Evolutionary conservation across 2,888 invertebrate species (phyloP).

Genomic region (Aromia moschata): DNA sequence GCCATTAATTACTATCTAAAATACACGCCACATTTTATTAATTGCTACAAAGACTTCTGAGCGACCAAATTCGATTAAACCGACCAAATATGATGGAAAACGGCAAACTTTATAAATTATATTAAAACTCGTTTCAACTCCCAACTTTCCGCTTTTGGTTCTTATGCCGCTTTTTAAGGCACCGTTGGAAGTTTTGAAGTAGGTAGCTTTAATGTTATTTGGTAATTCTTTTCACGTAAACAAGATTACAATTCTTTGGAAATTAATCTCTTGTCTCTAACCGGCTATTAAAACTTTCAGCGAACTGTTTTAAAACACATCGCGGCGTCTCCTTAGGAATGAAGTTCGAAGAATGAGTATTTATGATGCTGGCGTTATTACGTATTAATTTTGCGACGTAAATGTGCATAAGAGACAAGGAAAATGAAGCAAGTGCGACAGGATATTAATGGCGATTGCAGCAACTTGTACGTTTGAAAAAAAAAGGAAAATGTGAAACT

Average conservation of each 20-base stretch:
- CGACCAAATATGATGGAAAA: constrained; percentile 29
- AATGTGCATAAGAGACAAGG: no score
- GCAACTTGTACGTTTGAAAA: no score
- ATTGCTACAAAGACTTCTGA: constrained; percentile 2
- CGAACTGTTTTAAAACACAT: constrained; percentile 5
- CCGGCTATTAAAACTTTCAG: constrained; percentile 38
- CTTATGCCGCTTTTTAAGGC: constrained; percentile 32
- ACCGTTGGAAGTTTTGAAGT: constrained; percentile 32
- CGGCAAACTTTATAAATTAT: constrained; percentile 33
- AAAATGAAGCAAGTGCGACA: no score
- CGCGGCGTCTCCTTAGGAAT: background rate
- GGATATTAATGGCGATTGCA: no score
- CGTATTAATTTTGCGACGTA: no score
- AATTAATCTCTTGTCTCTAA: constrained; percentile 43
- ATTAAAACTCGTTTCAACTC: constrained; percentile 37
- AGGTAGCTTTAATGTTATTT: constrained; percentile 39
- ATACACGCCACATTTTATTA: no score
- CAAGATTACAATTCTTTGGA: constrained; percentile 41
- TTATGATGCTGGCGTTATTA: background rate
- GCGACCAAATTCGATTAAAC: constrained; percentile 27
- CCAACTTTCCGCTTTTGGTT: constrained; percentile 26
- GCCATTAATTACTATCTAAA: no score
- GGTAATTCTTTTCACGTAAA: constrained; percentile 42
- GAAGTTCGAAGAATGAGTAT: background rate
- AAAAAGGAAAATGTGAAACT: no score